These are phyloP conservation scores for Clivina fossor DNA, from an alignment of 2,888 invertebrate genomes.

Conservation along the genomic window DNA sequence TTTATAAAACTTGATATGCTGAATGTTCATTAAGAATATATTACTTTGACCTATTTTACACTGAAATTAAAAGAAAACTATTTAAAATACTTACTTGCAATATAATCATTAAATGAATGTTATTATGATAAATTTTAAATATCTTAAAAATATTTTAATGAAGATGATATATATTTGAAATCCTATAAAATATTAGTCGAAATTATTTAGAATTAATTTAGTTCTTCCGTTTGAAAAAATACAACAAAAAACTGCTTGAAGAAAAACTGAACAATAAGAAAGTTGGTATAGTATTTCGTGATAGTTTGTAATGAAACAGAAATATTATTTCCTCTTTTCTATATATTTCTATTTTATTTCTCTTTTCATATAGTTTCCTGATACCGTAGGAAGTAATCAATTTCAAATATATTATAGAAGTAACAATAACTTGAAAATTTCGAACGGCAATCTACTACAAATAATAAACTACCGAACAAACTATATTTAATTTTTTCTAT, in stretches of 20 bases:
- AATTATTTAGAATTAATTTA: neutral
- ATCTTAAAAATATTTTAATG: neutral
- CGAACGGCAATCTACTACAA: conserved; percentile 10
- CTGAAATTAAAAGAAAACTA: no score
- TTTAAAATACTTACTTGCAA: no score
- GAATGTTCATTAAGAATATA: no score
- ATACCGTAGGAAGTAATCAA: conserved; percentile 24
- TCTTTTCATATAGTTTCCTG: conserved; percentile 19
- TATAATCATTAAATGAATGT: neutral
- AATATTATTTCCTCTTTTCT: conserved; percentile 13
- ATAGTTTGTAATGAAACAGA: conserved; percentile 8
- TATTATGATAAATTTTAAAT: neutral
- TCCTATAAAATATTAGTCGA: neutral
- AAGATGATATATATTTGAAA: neutral
- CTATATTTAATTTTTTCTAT: conserved; percentile 13
- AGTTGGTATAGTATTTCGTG: conserved; percentile 5
- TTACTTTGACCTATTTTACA: no score
- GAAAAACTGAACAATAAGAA: no score
- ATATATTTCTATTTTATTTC: conserved; percentile 14
- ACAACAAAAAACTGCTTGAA: no score
- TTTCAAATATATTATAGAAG: conserved; percentile 21
- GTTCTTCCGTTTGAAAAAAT: no score
- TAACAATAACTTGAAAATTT: conserved; percentile 22
- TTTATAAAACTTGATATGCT: no score
- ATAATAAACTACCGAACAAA: conserved; percentile 16